Evolutionary conservation across 2,113 vertebrate genomes (phyloP), one percentile per base, ranked within the genome.

Genomic region (Rhagologus leucostigma): DNA sequence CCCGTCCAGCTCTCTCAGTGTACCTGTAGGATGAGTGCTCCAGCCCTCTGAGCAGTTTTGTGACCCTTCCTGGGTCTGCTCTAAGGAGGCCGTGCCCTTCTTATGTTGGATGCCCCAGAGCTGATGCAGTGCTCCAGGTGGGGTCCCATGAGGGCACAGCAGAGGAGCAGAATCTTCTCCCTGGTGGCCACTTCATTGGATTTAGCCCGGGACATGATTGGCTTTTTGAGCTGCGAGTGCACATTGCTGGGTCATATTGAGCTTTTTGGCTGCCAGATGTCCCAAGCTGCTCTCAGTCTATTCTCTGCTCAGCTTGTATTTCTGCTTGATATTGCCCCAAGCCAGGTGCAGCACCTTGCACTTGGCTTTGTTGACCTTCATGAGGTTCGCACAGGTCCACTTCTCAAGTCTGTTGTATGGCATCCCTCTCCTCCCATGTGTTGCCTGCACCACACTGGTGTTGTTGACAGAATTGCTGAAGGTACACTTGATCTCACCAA

Each of bases 351-450:
- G 55, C 12, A n/a, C 64, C 44, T 70, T 39, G 22, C 42, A 37
- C 29, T n/a, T 57, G 52, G 32, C 37, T 35, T 50, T 68, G 44
- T 29, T 53, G 39, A 77, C 8, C 6, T 60, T 52, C 18, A 9
- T 24, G 39, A 11, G n/a, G 12, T 52, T 62, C 9, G 7, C 55
- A 46, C 23, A 29, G 5, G 33, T 53, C 33, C 22, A 52, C 23
- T 78, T 53, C 47, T 70, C 8, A 29, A 46, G 29, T 10, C 23
- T 69, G n/a, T 69, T 78, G 74, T 13, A 24, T 39, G 39, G 15
- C 12, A 53, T 62, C 16, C n/a, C 3, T 86, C 46, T n/a, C 7
- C 6, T 78, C 7, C 33, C 3, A 11, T 1, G 0, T 46, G 39
- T 30, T 0, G 1, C 33, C 19, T n/a, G 16, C 22, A 29, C 23